phyloP scores from a whole-genome alignment of 2,888 invertebrate species.

The Agriotes lineatus region DNA sequence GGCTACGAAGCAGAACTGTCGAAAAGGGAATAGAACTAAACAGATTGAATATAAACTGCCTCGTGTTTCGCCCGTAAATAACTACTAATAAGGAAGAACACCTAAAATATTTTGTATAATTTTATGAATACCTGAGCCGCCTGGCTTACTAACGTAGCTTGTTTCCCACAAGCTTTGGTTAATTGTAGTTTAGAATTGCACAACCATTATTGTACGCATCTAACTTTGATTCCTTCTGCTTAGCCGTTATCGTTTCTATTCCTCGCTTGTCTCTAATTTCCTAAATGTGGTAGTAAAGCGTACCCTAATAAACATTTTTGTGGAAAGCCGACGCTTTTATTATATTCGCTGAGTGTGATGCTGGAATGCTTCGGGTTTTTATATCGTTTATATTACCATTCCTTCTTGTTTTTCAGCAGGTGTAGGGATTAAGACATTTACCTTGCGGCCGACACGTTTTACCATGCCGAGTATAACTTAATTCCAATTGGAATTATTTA shows the following conservation, averaged over 20 bases:
- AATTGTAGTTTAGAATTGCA: neutral
- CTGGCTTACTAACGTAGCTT: too few relatives aligned
- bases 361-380: neutral
- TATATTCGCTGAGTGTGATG: neutral
- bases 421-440: too few relatives aligned
- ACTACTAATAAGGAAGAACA: too few relatives aligned
- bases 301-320: conserved; percentile 4
- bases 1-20: too few relatives aligned
- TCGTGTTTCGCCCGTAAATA: too few relatives aligned
- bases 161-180: neutral
- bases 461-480: too few relatives aligned
- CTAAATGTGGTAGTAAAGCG: neutral
- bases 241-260: conserved; percentile 3
- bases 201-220: neutral
- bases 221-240: neutral
- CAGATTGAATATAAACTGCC: too few relatives aligned
- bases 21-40: too few relatives aligned
- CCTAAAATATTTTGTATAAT: too few relatives aligned
- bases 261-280: conserved; percentile 7
- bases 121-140: too few relatives aligned
- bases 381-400: neutral
- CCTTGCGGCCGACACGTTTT: too few relatives aligned
- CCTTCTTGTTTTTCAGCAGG: neutral
- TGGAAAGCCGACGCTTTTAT: neutral
- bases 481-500: too few relatives aligned